Base-by-base conservation (phyloP, 2,113 vertebrate genomes). In the Oryzias celebensis region DNA sequence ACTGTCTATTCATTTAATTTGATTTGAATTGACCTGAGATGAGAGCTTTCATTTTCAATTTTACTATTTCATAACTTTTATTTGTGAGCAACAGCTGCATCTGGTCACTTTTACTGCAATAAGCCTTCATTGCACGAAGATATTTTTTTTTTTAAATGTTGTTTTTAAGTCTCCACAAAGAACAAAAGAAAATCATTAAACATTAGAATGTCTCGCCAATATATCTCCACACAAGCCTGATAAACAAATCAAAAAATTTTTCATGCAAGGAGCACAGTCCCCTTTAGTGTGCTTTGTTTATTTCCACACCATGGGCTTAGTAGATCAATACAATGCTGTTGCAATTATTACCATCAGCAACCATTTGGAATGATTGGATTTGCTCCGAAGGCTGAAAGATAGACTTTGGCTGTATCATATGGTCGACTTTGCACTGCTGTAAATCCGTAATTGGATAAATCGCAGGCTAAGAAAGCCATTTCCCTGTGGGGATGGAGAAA, bases 401-500 rank as follows among this genome's bases (percentile, higher is more conserved):
- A 82, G 73, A 87, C 83, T 82, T 81, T 56, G 79, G 67, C 77
- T 75, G 57, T 78, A 87, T 88, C 81, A 78, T 88, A 62, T 76
- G 85, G 82, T 75, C 72, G 77, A 79, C 73, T 87, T 78, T 69
- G 78, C 84, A 71, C 71, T 74, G 71, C 76, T 85, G 79, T 90
- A 88, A 90, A 88, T 87, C 74, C 56, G 75, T 85, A 87, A 88
- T 89, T 88, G 85, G 86, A 88, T 85, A 86, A 81, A 87, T 89
- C 85, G 76, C 74, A 65, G 70, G 65, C 78, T 77, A 84, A 82
- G 62, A 80, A 85, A 86, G 71, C 45, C 22, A 63, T 83, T 81
- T 84, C 79, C 77, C 79, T 82, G 73, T 70, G 58, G 63, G 74
- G 62, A 49, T 62, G 74, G 75, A 58, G 57, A 70, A 65, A 71